Base-by-base conservation (phyloP, 2,113 vertebrate genomes). In the Seriola quinqueradiata region DNA sequence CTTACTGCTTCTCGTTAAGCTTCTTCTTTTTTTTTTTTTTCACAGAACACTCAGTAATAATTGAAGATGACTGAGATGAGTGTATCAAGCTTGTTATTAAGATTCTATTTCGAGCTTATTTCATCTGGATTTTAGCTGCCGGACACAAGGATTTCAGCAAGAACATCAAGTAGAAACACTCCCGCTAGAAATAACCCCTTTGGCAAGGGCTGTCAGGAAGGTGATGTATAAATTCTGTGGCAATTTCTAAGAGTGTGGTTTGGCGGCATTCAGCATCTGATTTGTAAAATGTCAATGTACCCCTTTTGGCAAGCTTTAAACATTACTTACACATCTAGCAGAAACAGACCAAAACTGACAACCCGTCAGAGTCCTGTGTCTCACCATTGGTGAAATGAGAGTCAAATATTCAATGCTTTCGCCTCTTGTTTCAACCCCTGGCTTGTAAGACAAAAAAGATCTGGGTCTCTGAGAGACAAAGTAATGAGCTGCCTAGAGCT, bases 271-370 rank as follows among this genome's bases (percentile, higher is more conserved):
- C 23, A 67, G 23, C 21, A 70, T 50, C n/a, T 58, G 46, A 69
- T 75, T 46, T 75, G 25, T 40, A 13, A 17, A 7, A 48, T 54
- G 63, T 63, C 2, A 3, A 76, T 55, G 9, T 67, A 38, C 48
- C 6, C 13, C 44, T 46, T 59, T 67, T 44, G 40, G 36, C 38
- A 17, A 75, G 59, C 42, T 82, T 80, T 57, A 71, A 64, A 63
- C 60, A 64, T 75, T 38, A 40, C 60, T 77, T 36, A 54, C 46
- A 14, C 40, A 44, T n/a, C 46, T 16, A 52, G 52, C 58, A 72
- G 63, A 46, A 79, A 61, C 46, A 73, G 12, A 72, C 72, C 1
- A 48, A 14, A 60, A 38, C 44, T 54, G 68, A 77, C 50, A 19
- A 16, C 64, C 38, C 16, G 14, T 63, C 52, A 36, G 16, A 68